Base-by-base conservation (phyloP, 2,113 vertebrate species). In the Mustela lutreola region DNA sequence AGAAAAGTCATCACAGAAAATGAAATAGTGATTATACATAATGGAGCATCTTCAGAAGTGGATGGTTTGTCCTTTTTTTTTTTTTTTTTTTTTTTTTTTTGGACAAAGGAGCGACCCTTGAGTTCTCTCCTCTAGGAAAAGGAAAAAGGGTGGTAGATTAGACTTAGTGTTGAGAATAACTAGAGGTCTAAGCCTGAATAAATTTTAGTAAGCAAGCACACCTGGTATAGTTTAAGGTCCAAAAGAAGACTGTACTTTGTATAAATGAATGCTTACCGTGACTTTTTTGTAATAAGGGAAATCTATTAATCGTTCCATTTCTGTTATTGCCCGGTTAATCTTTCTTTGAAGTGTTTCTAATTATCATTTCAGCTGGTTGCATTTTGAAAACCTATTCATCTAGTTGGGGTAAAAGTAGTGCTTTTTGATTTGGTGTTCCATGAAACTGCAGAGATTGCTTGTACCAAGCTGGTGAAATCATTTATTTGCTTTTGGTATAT, bases 401-500 rank as follows among this genome's bases (percentile, higher is more conserved):
- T 63, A 2, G 26, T 84, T 75, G 19, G 19, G 39, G 70, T 63
- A 75, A 89, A 90, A 90, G 91, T 65, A 39, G 33, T 80, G 10
- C 70, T 24, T 80, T 96, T 75, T 83, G 15, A 50, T 80, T 86
- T 18, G 19, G 22, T 50, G 12, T 75, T 60, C 7, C 11, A 3
- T 45, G 90, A 81, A 80, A 21, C 92, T 71, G 10, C 56, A 70
- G 53, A 65, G 48, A 45, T 80, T 73, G 48, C 48, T 83, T 36
- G 58, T 24, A 36, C 33, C 12, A 56, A 48, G n/a, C 11, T 36
- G 14, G 22, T 81, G 45, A 92, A 96, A 67, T 87, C 80, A 87
- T 94, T 84, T 87, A 28, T 96, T 97, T 93, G 56, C 92, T 89
- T 96, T 92, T 90, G 84, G 48, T 75, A 3, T 85, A 56, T 97